Percentiles rank a stretch among this genome's conserved stretches.
Evolutionary conservation across 2,797 vertebrate species (phyloP).

Genomic region (Smutsia temminckii): DNA sequence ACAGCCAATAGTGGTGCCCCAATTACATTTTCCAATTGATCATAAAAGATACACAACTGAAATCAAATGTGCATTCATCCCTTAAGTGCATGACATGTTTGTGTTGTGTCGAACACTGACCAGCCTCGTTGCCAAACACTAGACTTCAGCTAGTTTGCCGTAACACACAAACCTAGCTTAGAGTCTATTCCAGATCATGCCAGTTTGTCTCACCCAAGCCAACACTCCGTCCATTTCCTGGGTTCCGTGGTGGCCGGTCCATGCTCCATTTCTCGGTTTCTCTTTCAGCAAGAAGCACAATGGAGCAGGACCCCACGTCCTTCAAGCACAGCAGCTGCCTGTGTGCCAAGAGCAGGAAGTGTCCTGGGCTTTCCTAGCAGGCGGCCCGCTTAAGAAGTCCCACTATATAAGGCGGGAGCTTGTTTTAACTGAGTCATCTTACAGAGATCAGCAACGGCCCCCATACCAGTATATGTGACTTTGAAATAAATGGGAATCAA

Average conservation of each 20-base stretch:
- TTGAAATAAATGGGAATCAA: not conserved
- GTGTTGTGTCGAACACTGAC: not conserved
- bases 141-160: not conserved
- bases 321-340: not conserved
- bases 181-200: not conserved
- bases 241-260: not conserved
- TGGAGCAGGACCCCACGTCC: not conserved
- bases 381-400: not conserved
- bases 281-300: not conserved
- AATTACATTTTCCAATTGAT: slow-evolving; percentile 29
- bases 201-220: not conserved
- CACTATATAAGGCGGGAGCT: not conserved
- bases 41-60: not conserved
- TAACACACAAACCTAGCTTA: not conserved
- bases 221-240: not conserved
- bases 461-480: not conserved
- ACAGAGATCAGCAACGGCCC: not conserved
- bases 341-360: not conserved
- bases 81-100: not conserved
- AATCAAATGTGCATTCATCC: not conserved
- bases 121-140: not conserved
- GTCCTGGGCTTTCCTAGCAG: not conserved
- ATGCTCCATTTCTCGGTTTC: not conserved
- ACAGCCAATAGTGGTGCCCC: not conserved
- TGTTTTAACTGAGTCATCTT: not conserved